Evolutionary conservation across 2,888 invertebrate species (phyloP), one percentile per base, ranked within the genome.

Genomic region (Rhamnusium bicolor): DNA sequence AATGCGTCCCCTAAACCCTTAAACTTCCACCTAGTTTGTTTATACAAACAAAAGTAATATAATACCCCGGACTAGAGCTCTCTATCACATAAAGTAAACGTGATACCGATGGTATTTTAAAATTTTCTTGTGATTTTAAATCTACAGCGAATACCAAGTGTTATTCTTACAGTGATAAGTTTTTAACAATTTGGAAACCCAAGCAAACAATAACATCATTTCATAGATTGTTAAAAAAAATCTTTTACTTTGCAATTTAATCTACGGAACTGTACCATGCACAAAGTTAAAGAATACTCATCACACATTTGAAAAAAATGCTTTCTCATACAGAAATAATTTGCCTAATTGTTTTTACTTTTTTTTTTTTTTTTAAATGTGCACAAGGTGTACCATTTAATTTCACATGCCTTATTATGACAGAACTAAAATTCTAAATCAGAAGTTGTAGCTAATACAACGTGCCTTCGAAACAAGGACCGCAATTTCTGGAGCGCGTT

Each of bases 51-150:
- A n/a, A n/a, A n/a, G n/a, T n/a, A n/a, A n/a, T n/a, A n/a, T n/a
- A n/a, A n/a, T n/a, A n/a, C n/a, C n/a, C n/a, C n/a, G n/a, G n/a
- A n/a, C n/a, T n/a, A n/a, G n/a, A n/a, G n/a, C n/a, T n/a, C 29
- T 29, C 6, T 8, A 29, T 29, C 29, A 5, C 29, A 29, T 12
- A 32, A 40, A 12, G 8, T 12, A 40, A 40, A 12, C 40, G 40
- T 12, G 40, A 40, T 40, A 40, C 40, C 40, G 12, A 40, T 40
- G 40, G 12, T 32, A 10, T 12, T 2, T 21, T 4, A 21, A 51
- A 54, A 27, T 27, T 21, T 54, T 54, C 54, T 54, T 54, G 54
- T 54, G 54, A 54, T n/a, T 54, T 54, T 21, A 10, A 24, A 54
- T 40, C 40, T 40, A 40, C 40, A 40, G 32, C 32, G 8, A 32